Base-by-base conservation (phyloP, 2,113 vertebrate genomes). In the Rhegmatorhina hoffmannsi region DNA sequence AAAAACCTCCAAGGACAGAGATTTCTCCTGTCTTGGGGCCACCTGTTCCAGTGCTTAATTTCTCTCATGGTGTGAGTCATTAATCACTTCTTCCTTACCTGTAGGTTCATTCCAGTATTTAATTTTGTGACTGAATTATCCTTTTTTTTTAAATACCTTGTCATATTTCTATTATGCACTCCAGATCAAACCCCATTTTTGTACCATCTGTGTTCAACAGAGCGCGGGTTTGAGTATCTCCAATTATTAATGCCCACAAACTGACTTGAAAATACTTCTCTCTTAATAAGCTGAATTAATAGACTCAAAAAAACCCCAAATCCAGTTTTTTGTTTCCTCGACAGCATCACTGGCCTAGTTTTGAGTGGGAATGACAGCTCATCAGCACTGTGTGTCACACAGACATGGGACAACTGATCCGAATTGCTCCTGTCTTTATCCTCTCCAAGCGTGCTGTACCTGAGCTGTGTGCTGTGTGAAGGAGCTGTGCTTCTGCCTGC, bases 11-110 rank as follows among this genome's bases (percentile, higher is more conserved):
- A 25, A 62, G 36, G 55, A 11, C 36, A 62, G 62, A 60, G 52
- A 40, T 53, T 72, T 60, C 62, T 33, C 24, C 5, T 31, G 25
- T 20, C 47, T 29, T 44, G 20, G 17, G n/a, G 5, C 29, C 79
- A 21, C 11, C 25, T 34, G 11, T 78, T 38, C 13, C 53, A 80
- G 0, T 9, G 6, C 10, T 44, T 49, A 3, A 77, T 25, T 93
- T 29, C 26, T 17, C 21, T 87, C 9, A 2, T n/a, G 0, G 9
- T 15, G 16, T 1, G 7, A 60, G 25, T 31, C 1, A 19, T 40
- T 26, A 49, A 83, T 58, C 62, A 31, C 9, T 84, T 55, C 26
- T 49, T 85, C 36, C 50, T 23, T 56, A 17, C 13, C 3, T 21
- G 4, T 17, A 11, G 10, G 6, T 40, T 80, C n/a, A 53, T 55